phyloP scores from a whole-genome alignment of 1,140 invertebrate genomes.

The Heterodera carotae region DNA sequence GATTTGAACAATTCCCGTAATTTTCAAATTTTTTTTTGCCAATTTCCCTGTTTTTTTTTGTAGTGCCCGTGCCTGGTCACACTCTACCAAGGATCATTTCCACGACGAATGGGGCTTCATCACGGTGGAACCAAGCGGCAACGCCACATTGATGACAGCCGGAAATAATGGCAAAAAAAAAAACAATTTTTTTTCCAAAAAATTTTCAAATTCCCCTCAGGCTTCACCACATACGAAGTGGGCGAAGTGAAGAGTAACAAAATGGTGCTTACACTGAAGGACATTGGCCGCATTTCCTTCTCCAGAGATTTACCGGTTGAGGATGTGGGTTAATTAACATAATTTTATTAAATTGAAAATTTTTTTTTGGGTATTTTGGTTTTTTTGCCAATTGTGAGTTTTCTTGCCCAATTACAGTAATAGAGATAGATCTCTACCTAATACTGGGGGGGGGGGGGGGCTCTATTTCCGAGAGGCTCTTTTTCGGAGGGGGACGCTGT shows the following conservation, averaged over 20 bases:
- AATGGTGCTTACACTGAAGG: conserved; percentile 60
- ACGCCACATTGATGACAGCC: conserved; percentile 65
- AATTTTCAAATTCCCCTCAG: conserved; percentile 46
- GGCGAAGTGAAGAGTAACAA: conserved; percentile 58
- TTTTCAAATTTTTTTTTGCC: too few relatives aligned
- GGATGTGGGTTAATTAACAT: conserved; percentile 49
- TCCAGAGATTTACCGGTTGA: conserved; percentile 65
- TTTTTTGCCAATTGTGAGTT: neutral
- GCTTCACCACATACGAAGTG: conserved; percentile 65
- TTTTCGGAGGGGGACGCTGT: too few relatives aligned
- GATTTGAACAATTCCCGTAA: too few relatives aligned
- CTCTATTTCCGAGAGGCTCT: too few relatives aligned
- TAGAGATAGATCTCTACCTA: too few relatives aligned
- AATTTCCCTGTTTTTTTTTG: conserved; percentile 19
- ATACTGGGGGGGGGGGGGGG: too few relatives aligned
- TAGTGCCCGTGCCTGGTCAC: conserved; percentile 64
- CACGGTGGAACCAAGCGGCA: conserved; percentile 62
- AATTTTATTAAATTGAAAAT: neutral
- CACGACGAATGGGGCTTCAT: conserved; percentile 66
- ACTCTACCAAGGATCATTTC: conserved; percentile 65
- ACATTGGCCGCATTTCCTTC: conserved; percentile 65
- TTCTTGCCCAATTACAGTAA: too few relatives aligned
- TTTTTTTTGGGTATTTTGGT: neutral
- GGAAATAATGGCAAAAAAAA: conserved; percentile 61
- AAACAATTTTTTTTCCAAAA: conserved; percentile 13